phyloP scores from a whole-genome alignment of 2,888 invertebrate genomes.

The Habrosyne pyritoides region DNA sequence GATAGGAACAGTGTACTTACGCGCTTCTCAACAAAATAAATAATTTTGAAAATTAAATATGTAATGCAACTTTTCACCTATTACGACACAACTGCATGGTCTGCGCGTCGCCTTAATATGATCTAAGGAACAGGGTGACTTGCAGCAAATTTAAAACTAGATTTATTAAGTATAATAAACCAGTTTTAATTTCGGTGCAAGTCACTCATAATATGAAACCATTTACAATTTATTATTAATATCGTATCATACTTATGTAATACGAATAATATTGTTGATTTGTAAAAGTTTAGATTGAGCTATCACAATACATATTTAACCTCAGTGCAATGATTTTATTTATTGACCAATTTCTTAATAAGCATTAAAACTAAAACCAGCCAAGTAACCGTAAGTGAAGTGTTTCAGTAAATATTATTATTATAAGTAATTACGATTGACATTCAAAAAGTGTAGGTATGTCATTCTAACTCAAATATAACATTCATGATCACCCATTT shows the following conservation, averaged over 20 bases:
- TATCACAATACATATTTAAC: conserved; percentile 26
- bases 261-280: conserved; percentile 42
- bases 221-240: not conserved
- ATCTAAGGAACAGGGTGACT: too few species aligned
- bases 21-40: too few species aligned
- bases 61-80: too few species aligned
- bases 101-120: not conserved
- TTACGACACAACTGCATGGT: not conserved
- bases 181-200: conserved; percentile 9
- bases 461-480: too few species aligned
- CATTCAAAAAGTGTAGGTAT: too few species aligned
- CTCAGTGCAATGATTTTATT: conserved; percentile 9
- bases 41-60: too few species aligned
- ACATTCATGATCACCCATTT: too few species aligned
- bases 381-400: too few species aligned
- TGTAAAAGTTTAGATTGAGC: conserved; percentile 41
- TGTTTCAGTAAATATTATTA: too few species aligned
- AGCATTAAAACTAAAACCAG: too few species aligned
- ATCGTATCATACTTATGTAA: conserved; percentile 16
- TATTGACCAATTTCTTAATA: conserved; percentile 14
- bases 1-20: too few species aligned
- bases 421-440: too few species aligned
- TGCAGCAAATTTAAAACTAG: not conserved
- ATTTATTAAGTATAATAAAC: conserved; percentile 7
- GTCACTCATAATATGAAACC: not conserved